Percentiles rank a stretch among this genome's conserved stretches.
Conservation (phyloP, 2,888 invertebrate genomes). For the Erynnis tages region DNA sequence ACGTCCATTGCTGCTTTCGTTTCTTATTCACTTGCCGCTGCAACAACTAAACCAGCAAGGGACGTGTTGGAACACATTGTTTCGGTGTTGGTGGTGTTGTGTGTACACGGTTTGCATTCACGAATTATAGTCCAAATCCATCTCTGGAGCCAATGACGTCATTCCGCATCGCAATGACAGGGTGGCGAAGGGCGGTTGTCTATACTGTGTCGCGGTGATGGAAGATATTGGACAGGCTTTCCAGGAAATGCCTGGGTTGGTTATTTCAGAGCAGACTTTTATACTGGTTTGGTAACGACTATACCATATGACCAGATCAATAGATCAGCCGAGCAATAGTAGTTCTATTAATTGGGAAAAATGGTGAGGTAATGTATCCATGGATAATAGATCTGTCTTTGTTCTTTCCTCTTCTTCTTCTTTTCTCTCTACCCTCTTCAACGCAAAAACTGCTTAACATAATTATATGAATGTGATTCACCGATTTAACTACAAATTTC, state of each 20-base stretch:
- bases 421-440: too few relatives aligned
- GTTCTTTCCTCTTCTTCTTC: too few relatives aligned
- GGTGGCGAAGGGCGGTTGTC: slow-evolving; percentile 65
- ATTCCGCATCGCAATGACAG: slow-evolving; percentile 74
- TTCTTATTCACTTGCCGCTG: rapidly evolving
- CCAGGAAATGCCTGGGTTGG: slow-evolving; percentile 28
- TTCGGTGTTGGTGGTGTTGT: slow-evolving; percentile 22
- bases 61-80: slow-evolving; percentile 28
- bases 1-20: slow-evolving; percentile 43
- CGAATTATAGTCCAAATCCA: slow-evolving; percentile 77
- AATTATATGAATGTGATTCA: too few relatives aligned
- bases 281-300: not conserved
- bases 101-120: slow-evolving; percentile 55
- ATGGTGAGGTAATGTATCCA: too few relatives aligned
- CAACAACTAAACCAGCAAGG: slow-evolving; percentile 41
- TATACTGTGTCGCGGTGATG: slow-evolving; percentile 39
- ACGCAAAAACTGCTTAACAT: too few relatives aligned
- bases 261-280: too few relatives aligned
- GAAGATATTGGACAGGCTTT: slow-evolving; percentile 28
- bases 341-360: too few relatives aligned
- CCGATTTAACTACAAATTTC: too few relatives aligned
- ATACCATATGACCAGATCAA: too few relatives aligned
- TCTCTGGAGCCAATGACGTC: slow-evolving; percentile 76
- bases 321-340: too few relatives aligned
- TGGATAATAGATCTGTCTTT: too few relatives aligned